A percentile compares a stretch with the other conserved stretches of the same genome.
Evolutionary conservation across 2,888 invertebrate genomes (phyloP).

Genomic region (Digitonthophagus gazella): DNA sequence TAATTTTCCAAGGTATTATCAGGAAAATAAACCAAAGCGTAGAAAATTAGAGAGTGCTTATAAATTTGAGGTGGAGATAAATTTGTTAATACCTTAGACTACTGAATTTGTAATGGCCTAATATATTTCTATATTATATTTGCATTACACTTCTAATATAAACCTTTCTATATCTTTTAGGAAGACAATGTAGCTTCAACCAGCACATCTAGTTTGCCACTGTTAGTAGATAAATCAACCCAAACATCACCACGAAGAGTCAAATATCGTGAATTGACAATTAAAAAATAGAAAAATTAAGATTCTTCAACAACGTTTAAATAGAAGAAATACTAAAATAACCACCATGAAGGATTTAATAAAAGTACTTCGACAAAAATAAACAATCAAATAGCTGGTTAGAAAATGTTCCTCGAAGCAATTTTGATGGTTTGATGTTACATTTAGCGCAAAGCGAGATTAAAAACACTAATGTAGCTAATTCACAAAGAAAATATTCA

Average conservation of each 20-base stretch:
- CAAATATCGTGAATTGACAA: not conserved
- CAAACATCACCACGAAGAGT: not conserved
- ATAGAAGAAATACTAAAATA: not conserved
- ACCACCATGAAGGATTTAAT: not conserved
- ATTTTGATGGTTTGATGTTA: not conserved
- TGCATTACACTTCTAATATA: too few species aligned
- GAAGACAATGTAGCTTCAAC: too few species aligned
- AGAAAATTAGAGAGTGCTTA: not conserved
- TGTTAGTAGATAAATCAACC: not conserved
- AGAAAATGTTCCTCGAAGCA: not conserved
- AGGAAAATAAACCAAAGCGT: not conserved
- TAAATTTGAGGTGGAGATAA: not conserved
- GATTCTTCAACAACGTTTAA: not conserved
- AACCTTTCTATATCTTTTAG: too few species aligned
- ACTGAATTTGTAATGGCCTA: not conserved
- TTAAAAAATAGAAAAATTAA: not conserved
- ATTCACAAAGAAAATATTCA: not conserved
- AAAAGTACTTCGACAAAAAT: not conserved
- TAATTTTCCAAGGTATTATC: slow-evolving; percentile 2
- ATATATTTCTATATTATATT: too few species aligned
- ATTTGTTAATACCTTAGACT: not conserved
- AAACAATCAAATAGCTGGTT: not conserved
- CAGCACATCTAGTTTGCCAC: not conserved
- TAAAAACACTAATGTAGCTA: not conserved
- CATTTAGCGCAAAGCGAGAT: not conserved